Percentiles rank a stretch among this genome's conserved stretches.
Evolutionary conservation across 2,888 invertebrate species (phyloP).

Genomic region (Ectemnius continuus): DNA sequence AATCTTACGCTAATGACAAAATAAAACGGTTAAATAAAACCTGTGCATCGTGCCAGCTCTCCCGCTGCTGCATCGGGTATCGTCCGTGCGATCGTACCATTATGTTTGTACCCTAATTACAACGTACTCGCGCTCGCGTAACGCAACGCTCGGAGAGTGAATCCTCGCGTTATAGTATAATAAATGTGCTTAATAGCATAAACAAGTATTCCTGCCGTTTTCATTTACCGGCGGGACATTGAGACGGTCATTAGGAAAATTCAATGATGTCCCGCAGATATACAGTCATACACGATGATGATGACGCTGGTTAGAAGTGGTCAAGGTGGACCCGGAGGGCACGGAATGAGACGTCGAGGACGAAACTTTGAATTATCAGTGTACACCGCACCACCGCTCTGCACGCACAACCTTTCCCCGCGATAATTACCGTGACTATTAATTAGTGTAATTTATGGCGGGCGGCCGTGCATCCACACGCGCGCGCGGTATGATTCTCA

Average conservation of each 20-base stretch:
- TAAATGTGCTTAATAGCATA: slow-evolving; percentile 35
- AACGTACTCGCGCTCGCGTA: slow-evolving; percentile 43
- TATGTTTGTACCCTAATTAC: slow-evolving; percentile 61
- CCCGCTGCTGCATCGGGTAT: slow-evolving; percentile 31
- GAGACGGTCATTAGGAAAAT: too few species aligned
- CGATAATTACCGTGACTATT: slow-evolving; percentile 55
- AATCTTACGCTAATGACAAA: slow-evolving; percentile 57
- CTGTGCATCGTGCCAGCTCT: slow-evolving; percentile 47
- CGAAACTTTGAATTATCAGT: slow-evolving; percentile 40
- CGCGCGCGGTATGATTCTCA: slow-evolving; percentile 35
- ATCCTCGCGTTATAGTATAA: slow-evolving; percentile 23
- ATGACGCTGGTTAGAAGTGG: neutral
- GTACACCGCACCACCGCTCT: slow-evolving; percentile 27
- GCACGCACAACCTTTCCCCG: slow-evolving; percentile 32
- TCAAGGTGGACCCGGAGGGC: neutral
- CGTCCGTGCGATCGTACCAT: slow-evolving; percentile 53
- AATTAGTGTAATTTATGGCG: slow-evolving; percentile 55
- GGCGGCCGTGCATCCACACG: slow-evolving; percentile 25
- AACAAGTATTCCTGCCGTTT: slow-evolving; percentile 15
- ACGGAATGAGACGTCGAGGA: slow-evolving; percentile 30
- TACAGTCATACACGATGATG: neutral
- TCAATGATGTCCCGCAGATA: too few species aligned
- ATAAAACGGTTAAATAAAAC: slow-evolving; percentile 44
- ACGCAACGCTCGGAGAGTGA: slow-evolving; percentile 35
- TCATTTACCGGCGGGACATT: neutral